These are phyloP conservation scores for Balaeniceps rex DNA, from an alignment of 2,113 vertebrate genomes.

Conservation along the genomic window DNA sequence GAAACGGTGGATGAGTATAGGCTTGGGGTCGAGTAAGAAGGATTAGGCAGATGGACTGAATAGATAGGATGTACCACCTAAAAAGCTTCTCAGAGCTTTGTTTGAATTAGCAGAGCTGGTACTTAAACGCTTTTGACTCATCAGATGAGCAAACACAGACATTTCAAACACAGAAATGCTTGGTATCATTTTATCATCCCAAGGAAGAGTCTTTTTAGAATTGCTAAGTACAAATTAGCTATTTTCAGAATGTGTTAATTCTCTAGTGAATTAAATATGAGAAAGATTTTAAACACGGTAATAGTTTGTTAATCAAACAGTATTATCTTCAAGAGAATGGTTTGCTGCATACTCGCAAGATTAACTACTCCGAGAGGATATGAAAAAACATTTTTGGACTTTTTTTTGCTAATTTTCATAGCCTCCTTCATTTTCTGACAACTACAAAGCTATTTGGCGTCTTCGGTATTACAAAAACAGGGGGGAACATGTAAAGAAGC, in stretches of 20 bases:
- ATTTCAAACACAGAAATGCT: not conserved
- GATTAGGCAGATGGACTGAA: not conserved
- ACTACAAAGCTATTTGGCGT: not conserved
- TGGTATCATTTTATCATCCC: not conserved
- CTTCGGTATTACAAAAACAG: not conserved
- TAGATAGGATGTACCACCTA: not conserved
- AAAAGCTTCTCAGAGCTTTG: not conserved
- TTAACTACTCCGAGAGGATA: not conserved
- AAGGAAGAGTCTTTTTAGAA: not conserved
- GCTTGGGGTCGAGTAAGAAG: not conserved
- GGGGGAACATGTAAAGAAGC: not conserved
- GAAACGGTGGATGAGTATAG: not conserved
- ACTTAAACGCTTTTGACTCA: not conserved
- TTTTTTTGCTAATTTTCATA: not conserved
- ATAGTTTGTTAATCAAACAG: not conserved
- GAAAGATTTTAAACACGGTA: not conserved
- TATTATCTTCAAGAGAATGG: not conserved
- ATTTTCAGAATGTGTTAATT: not conserved
- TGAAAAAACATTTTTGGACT: fast-evolving
- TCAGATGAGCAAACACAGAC: not conserved
- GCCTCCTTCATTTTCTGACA: not conserved
- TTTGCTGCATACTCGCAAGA: not conserved
- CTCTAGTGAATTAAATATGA: not conserved
- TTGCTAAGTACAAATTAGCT: not conserved
- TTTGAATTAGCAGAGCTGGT: not conserved